Conservation (phyloP, 2,888 invertebrate species). For the Mimumesa dahlbomi region DNA sequence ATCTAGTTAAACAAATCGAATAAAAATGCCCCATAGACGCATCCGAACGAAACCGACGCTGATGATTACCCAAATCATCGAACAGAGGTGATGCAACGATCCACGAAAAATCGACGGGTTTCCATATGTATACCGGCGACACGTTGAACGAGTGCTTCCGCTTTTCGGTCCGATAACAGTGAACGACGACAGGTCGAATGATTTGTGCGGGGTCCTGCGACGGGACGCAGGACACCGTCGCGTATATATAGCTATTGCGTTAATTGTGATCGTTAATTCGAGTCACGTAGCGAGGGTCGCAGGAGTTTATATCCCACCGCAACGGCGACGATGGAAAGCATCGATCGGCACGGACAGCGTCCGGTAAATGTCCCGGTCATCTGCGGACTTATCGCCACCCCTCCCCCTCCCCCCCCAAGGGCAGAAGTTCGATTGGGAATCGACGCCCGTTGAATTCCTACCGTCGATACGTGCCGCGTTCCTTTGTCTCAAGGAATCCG, state of each 20-base stretch:
- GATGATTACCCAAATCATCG: conserved; percentile 21
- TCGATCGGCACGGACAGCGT: conserved; percentile 59
- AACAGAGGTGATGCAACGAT: no score
- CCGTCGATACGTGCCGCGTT: conserved; percentile 27
- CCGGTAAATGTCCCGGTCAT: conserved; percentile 56
- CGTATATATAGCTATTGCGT: conserved; percentile 51
- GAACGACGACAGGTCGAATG: conserved; percentile 40
- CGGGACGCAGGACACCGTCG: conserved; percentile 18
- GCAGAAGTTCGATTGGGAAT: conserved; percentile 48
- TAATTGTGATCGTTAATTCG: conserved; percentile 73
- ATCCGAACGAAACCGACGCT: background rate
- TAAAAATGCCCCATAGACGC: no score
- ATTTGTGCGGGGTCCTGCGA: conserved; percentile 40
- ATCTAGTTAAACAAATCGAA: no score
- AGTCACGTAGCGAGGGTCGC: conserved; percentile 69
- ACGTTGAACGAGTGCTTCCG: conserved; percentile 22
- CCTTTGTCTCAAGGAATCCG: conserved; percentile 7
- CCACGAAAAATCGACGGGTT: conserved; percentile 37
- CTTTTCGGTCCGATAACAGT: conserved; percentile 37
- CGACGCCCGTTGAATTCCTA: conserved; percentile 38
- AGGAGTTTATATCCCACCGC: conserved; percentile 58
- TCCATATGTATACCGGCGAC: conserved; percentile 1
- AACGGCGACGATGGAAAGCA: conserved; percentile 59
- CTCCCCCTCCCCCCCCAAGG: no score
- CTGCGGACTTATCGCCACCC: conserved; percentile 51